Percentiles rank a stretch among this genome's conserved stretches.
phyloP scores from a whole-genome alignment of 2,113 vertebrate genomes.

The Bombycilla garrulus region DNA sequence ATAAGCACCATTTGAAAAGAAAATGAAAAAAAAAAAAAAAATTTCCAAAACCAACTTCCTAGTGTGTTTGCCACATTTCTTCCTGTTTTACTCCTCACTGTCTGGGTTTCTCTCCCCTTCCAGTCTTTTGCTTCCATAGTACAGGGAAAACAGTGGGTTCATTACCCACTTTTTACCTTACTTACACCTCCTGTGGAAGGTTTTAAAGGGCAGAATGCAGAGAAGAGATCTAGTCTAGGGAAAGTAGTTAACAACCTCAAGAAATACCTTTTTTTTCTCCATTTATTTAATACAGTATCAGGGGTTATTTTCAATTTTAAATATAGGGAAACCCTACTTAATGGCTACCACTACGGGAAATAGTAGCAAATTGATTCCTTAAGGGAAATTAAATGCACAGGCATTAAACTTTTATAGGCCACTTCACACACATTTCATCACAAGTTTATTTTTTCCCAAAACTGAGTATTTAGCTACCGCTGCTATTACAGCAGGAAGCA shows the following conservation, averaged over 20 bases:
- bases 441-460: background rate
- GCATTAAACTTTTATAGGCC: background rate
- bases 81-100: background rate
- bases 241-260: background rate
- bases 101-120: background rate
- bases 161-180: background rate
- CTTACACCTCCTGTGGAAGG: background rate
- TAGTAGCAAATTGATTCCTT: background rate
- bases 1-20: background rate
- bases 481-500: background rate
- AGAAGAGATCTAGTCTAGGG: background rate
- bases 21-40: background rate
- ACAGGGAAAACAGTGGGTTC: background rate
- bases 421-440: background rate
- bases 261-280: background rate
- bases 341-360: background rate
- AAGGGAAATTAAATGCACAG: background rate
- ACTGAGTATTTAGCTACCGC: background rate
- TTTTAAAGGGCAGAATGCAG: background rate
- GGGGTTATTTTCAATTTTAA: background rate
- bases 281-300: background rate
- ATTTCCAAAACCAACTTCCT: background rate
- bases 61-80: background rate
- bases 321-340: background rate
- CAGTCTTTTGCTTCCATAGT: background rate